Evolutionary conservation across 2,888 invertebrate genomes (phyloP).

Genomic region (Tetropium fuscum): DNA sequence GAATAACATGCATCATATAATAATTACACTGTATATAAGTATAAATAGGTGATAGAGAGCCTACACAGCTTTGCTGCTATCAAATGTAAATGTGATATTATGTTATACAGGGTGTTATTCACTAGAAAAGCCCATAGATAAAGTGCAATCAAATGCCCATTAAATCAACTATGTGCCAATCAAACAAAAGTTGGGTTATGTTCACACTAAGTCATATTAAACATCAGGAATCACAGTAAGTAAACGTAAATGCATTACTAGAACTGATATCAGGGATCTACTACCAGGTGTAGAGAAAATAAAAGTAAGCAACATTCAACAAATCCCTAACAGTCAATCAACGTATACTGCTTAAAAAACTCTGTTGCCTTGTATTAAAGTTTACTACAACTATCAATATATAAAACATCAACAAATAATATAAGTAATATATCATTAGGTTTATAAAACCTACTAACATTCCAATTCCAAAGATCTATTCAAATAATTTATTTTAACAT

Average conservation of each 20-base stretch:
- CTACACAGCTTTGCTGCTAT: constrained; percentile 62
- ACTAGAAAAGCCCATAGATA: constrained; percentile 59
- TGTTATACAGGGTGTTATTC: constrained; percentile 54
- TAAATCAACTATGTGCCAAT: constrained; percentile 35
- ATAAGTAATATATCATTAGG: no score
- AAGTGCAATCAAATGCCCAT: constrained; percentile 43
- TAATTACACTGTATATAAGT: constrained; percentile 57
- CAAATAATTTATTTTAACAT: no score
- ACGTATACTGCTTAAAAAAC: no score
- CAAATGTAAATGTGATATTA: constrained; percentile 53
- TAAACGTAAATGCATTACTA: constrained; percentile 5
- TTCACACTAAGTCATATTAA: constrained; percentile 24
- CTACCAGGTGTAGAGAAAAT: not conserved
- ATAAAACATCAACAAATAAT: no score
- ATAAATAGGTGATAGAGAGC: constrained; percentile 53
- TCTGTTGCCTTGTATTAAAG: no score
- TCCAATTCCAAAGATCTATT: no score
- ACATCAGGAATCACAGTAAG: constrained; percentile 13
- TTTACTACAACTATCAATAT: no score
- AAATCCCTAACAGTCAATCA: not conserved
- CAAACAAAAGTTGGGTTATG: constrained; percentile 26
- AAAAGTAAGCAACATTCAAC: constrained; percentile 4
- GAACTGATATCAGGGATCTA: not conserved
- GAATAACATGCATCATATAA: constrained; percentile 58
- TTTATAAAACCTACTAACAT: no score